These are phyloP conservation scores for Lasioglossum calceatum DNA, from an alignment of 2,888 invertebrate species.

Conservation along the genomic window DNA sequence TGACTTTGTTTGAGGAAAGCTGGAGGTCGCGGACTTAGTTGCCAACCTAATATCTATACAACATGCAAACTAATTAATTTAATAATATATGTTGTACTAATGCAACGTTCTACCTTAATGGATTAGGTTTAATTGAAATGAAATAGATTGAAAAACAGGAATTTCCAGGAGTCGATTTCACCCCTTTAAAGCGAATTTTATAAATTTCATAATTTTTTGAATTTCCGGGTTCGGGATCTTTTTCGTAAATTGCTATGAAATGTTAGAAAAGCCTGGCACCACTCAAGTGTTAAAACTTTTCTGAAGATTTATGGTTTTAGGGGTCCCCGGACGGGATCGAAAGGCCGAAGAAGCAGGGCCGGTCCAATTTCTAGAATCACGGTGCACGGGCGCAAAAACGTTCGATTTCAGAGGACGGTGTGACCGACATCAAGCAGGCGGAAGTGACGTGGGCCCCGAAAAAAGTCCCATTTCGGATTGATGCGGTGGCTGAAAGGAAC, in stretches of 20 bases:
- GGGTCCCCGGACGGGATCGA: neutral
- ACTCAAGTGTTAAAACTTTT: neutral
- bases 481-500: constrained; percentile 41
- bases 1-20: no score
- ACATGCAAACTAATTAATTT: no score
- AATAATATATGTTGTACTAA: no score
- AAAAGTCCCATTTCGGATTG: constrained; percentile 44
- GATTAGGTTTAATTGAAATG: no score
- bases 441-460: neutral
- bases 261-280: neutral
- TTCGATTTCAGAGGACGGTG: neutral
- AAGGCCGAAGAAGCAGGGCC: neutral
- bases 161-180: no score
- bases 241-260: neutral
- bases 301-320: neutral
- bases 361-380: neutral
- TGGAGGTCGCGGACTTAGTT: no score
- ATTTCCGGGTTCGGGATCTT: neutral
- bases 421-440: neutral
- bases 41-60: no score
- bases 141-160: no score
- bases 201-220: neutral
- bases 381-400: neutral
- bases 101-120: no score
- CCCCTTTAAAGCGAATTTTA: neutral